Conservation (phyloP, 2,888 invertebrate genomes). For the Blastobasis lacticolella region DNA sequence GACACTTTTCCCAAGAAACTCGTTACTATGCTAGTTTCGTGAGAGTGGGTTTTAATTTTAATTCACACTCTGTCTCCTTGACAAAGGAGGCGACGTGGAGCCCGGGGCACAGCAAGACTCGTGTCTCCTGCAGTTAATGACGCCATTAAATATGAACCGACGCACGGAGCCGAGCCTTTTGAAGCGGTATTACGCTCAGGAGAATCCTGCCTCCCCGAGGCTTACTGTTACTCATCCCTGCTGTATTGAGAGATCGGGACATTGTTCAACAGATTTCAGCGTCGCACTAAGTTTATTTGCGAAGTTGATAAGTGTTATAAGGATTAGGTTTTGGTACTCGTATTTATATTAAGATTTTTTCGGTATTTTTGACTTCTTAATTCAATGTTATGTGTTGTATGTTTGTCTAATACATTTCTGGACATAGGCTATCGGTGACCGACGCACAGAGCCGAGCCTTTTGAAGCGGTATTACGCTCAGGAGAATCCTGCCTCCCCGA, state of each 20-base stretch:
- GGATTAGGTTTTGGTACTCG: too few relatives aligned
- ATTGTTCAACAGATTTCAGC: conserved; percentile 5
- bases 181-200: conserved; percentile 9
- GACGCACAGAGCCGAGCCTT: conserved; percentile 21
- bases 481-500: conserved; percentile 13
- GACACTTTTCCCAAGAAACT: conserved; percentile 5
- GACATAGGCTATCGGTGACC: conserved; percentile 14
- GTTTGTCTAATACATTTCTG: too few relatives aligned
- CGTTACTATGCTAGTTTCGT: conserved; percentile 9
- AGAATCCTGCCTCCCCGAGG: conserved; percentile 13
- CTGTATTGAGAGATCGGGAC: conserved; percentile 4
- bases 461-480: conserved; percentile 8
- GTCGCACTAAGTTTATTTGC: neutral
- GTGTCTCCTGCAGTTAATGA: conserved; percentile 62
- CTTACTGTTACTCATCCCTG: conserved; percentile 5
- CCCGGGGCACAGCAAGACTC: conserved; percentile 38
- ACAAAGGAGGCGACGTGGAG: conserved; percentile 30
- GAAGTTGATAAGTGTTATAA: too few relatives aligned
- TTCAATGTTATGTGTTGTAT: too few relatives aligned
- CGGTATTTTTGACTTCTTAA: too few relatives aligned
- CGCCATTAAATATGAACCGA: conserved; percentile 67
- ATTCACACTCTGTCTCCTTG: conserved; percentile 21
- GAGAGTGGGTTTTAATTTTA: conserved; percentile 21
- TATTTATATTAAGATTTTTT: too few relatives aligned
- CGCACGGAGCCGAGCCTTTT: conserved; percentile 20